Base-by-base conservation (phyloP, 2,113 vertebrate species). In the Monarcha castaneiventris region DNA sequence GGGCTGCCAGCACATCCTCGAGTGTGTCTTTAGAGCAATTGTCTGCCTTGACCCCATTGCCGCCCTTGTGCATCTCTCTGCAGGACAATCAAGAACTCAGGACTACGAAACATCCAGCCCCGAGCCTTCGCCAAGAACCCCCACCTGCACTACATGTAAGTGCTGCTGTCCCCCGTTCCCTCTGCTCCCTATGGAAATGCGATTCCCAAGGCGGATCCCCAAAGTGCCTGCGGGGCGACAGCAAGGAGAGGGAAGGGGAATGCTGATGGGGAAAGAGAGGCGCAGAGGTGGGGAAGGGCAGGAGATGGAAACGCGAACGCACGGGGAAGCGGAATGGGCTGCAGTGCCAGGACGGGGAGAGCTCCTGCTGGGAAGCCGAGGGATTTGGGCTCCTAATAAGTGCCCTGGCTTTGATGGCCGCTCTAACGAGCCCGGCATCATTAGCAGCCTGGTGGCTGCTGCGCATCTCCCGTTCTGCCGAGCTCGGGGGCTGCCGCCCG, bases 11-110 rank as follows among this genome's bases (percentile, higher is more conserved):
- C 9, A 2, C 27, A 11, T 10, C 23, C 30, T 61, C 0, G 37
- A 79, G 55, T 1, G 0, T 39, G 49, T 20, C 11, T 90, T 61
- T 22, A 13, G 35, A 29, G 37, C 25, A 13, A 4, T 33, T 8
- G 2, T 80, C 27, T 20, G 9, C 63, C 56, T 44, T 77, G 75
- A 39, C 68, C 73, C 37, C 87, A 87, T 83, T 1, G 6, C 84
- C 86, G 64, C 78, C 61, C 54, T 77, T 94, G 66, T 87, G 39
- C 13, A 11, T 97, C n/a, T 92, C 95, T 83, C 97, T 96, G 25
- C 98, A 99, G 99, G 98, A 99, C 99, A 88, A 99, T 99, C 98
- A 99, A 98, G 97, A 99, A 99, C 98, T 99, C 99, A 97, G 99
- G 99, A 97, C 98, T 99, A 91, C 98, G 97, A 96, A 98, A 97